These are phyloP conservation scores for Myotis findleyi DNA, from an alignment of 2,797 vertebrate genomes.

Conservation along the genomic window DNA sequence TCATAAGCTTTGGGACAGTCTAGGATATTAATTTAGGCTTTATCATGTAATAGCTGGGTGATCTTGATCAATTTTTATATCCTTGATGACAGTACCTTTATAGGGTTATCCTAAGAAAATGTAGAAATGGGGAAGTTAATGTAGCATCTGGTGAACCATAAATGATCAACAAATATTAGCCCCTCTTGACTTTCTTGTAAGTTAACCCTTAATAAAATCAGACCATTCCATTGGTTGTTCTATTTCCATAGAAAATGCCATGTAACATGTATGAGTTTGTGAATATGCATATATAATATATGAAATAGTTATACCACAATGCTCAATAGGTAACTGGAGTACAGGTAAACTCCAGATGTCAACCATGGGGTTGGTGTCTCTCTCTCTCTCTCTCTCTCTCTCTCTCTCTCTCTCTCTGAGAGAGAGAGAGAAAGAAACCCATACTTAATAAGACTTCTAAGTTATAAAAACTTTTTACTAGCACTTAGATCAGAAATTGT, in stretches of 20 bases:
- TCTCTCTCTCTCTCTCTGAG: no score
- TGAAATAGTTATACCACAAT: neutral
- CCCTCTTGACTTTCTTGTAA: neutral
- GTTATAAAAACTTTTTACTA: neutral
- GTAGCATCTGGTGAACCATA: neutral
- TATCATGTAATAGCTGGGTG: neutral
- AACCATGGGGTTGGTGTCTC: neutral
- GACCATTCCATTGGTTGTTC: neutral
- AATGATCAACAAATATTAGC: neutral
- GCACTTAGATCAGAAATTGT: neutral
- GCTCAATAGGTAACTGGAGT: neutral
- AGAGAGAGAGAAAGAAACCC: no score
- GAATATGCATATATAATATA: neutral
- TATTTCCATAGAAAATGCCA: neutral
- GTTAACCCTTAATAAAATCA: conserved; percentile 1
- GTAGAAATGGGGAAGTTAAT: neutral
- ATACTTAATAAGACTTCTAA: neutral
- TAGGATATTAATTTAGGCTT: neutral
- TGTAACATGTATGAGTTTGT: neutral
- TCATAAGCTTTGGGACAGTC: neutral
- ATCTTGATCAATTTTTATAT: neutral
- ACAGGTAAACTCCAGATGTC: neutral
- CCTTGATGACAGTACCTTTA: neutral
- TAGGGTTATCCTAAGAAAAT: neutral
- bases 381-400: no score